Evolutionary conservation across 2,888 invertebrate species (phyloP).

Genomic region (Limnephilus rhombicus): DNA sequence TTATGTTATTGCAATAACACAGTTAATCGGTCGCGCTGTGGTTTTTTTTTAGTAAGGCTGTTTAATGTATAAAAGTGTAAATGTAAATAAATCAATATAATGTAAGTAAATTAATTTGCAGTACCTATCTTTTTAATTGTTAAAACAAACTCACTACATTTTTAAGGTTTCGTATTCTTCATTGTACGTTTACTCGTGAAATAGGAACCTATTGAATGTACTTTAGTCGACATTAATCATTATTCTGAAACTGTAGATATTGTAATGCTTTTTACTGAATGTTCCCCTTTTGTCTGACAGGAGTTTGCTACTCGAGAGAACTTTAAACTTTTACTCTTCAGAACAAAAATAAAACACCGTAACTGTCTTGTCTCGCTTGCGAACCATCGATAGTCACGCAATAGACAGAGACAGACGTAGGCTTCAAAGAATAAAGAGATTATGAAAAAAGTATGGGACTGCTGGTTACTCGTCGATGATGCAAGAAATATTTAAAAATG

Average conservation of each 20-base stretch:
- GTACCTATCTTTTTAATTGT: not conserved
- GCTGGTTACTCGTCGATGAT: not conserved
- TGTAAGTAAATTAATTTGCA: too few relatives aligned
- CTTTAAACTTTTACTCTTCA: constrained; percentile 64
- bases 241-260: constrained; percentile 35
- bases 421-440: constrained; percentile 62
- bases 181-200: not conserved
- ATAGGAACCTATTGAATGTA: not conserved
- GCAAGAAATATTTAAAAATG: not conserved
- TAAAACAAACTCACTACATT: not conserved
- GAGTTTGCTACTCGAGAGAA: constrained; percentile 59
- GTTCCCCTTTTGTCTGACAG: constrained; percentile 57
- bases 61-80: too few relatives aligned
- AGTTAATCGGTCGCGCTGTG: too few relatives aligned
- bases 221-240: not conserved
- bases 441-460: constrained; percentile 53
- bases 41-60: too few relatives aligned
- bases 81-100: too few relatives aligned
- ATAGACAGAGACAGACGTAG: constrained; percentile 46
- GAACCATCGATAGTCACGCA: constrained; percentile 49
- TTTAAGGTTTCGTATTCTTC: not conserved
- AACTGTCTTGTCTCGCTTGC: constrained; percentile 37
- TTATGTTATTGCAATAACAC: too few relatives aligned
- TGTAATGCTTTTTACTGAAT: constrained; percentile 51
- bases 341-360: constrained; percentile 63